Evolutionary conservation across 2,113 vertebrate species (phyloP).

Genomic region (Oryzias curvinotus): DNA sequence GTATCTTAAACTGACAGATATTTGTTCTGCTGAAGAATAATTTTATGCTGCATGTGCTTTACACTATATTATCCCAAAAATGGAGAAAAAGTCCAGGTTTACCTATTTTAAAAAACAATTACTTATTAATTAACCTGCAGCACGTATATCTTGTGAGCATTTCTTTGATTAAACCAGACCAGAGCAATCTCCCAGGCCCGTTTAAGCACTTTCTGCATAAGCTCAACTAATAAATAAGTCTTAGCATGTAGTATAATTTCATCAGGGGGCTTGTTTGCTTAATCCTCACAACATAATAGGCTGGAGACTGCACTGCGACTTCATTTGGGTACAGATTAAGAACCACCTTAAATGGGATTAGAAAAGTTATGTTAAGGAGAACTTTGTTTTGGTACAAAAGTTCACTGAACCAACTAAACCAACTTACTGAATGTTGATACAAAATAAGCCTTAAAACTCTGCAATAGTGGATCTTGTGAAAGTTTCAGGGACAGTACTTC

Average conservation of each 20-base stretch:
- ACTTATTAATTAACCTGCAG: neutral
- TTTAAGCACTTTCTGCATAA: slow-evolving; percentile 26
- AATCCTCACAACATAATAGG: slow-evolving; percentile 55
- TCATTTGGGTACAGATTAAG: slow-evolving; percentile 55
- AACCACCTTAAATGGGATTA: slow-evolving; percentile 57
- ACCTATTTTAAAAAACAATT: too few relatives aligned
- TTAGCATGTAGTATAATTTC: slow-evolving; percentile 55
- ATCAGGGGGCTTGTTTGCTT: slow-evolving; percentile 59
- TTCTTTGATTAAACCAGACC: slow-evolving; percentile 36
- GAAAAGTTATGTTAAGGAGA: slow-evolving; percentile 18
- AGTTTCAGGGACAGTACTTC: too few relatives aligned
- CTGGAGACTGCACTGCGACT: slow-evolving; percentile 50
- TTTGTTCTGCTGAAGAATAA: too few relatives aligned
- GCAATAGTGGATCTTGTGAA: too few relatives aligned
- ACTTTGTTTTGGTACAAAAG: slow-evolving; percentile 31
- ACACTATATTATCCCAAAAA: too few relatives aligned
- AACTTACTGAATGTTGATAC: slow-evolving; percentile 7
- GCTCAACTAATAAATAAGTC: slow-evolving; percentile 28
- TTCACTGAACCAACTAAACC: slow-evolving; percentile 36
- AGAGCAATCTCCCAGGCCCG: slow-evolving; percentile 23
- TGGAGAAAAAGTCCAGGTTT: too few relatives aligned
- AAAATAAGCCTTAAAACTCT: slow-evolving; percentile 2
- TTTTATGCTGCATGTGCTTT: too few relatives aligned
- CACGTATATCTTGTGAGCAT: slow-evolving; percentile 37
- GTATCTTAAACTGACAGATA: too few relatives aligned